phyloP scores from a whole-genome alignment of 2,113 vertebrate genomes.

The Menura novaehollandiae region DNA sequence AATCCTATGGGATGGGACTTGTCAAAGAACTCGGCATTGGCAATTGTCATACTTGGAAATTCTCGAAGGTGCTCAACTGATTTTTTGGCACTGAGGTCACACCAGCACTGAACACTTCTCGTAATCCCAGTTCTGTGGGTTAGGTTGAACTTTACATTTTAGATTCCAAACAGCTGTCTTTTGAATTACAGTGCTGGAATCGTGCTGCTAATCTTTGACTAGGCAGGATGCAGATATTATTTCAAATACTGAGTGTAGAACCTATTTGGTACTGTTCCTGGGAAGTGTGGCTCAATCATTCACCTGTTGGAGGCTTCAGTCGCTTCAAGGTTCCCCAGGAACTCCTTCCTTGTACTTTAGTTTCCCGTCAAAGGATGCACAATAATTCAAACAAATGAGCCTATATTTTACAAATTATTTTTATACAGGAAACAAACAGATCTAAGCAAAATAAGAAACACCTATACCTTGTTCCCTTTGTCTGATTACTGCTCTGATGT shows the following conservation, averaged over 20 bases:
- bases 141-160: background rate
- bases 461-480: background rate
- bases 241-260: background rate
- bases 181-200: background rate
- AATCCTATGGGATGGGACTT: background rate
- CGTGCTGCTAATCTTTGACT: background rate
- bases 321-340: background rate
- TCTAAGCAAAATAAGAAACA: background rate
- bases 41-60: background rate
- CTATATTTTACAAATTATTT: background rate
- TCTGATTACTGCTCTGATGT: background rate
- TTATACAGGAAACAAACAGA: background rate
- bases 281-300: background rate
- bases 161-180: background rate
- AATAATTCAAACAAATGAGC: background rate
- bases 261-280: background rate
- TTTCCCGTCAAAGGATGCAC: background rate
- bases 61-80: background rate
- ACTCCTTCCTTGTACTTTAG: background rate
- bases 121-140: background rate
- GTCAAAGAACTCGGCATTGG: background rate
- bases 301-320: background rate
- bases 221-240: background rate
- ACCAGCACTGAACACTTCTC: rapidly evolving
- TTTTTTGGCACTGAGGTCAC: background rate